phyloP scores from a whole-genome alignment of 2,888 invertebrate genomes.

The Eudiplozoon nipponicum region DNA sequence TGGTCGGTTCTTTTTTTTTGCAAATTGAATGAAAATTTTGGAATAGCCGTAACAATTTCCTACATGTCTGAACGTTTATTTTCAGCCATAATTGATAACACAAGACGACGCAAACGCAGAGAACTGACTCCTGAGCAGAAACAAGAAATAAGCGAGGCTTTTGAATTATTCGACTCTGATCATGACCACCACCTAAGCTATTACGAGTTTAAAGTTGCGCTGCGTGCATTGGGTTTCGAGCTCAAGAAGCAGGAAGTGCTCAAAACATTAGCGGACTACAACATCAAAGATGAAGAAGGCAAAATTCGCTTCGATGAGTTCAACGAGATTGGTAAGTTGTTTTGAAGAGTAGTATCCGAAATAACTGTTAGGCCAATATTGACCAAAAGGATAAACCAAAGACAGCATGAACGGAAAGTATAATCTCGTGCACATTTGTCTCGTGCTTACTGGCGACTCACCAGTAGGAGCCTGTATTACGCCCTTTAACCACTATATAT shows the following conservation, averaged over 20 bases:
- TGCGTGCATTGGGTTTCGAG: conserved; percentile 27
- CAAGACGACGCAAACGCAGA: conserved; percentile 22
- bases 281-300: conserved; percentile 21
- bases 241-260: conserved; percentile 26
- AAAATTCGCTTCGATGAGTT: conserved; percentile 26
- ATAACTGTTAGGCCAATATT: no score
- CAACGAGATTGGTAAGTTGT: conserved; percentile 26
- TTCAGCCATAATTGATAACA: conserved; percentile 22
- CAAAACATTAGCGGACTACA: conserved; percentile 24
- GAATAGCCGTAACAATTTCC: no score
- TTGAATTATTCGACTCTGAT: conserved; percentile 27
- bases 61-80: no score
- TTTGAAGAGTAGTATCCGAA: background rate
- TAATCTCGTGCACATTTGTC: no score
- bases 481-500: no score
- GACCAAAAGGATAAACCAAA: no score
- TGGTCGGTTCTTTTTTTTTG: no score
- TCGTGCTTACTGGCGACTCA: no score
- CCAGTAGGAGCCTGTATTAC: no score
- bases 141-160: conserved; percentile 26
- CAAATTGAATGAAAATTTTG: no score
- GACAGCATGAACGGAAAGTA: no score
- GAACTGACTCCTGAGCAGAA: conserved; percentile 27
- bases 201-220: conserved; percentile 27
- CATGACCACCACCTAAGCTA: conserved; percentile 26